Conservation (phyloP, 2,888 invertebrate genomes). For the Masnerella sp. region DNA sequence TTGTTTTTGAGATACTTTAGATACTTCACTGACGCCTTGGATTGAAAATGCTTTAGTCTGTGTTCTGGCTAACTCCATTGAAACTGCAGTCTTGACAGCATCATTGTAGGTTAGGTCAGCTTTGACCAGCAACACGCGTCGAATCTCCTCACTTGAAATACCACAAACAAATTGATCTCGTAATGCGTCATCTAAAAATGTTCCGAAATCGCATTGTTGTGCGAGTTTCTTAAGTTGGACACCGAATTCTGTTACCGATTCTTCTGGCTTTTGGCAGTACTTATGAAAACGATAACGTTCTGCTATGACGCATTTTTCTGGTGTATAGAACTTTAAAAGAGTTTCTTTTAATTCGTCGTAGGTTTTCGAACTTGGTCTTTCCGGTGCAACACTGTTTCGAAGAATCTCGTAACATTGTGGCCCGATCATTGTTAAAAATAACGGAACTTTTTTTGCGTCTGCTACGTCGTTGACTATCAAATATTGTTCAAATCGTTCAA, state of each 20-base stretch:
- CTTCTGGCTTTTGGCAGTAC: constrained; percentile 49
- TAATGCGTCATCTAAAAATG: constrained; percentile 62
- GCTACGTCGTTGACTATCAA: constrained; percentile 59
- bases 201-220: constrained; percentile 62
- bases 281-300: constrained; percentile 56
- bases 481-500: constrained; percentile 63
- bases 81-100: constrained; percentile 40
- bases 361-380: not conserved
- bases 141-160: constrained; percentile 51
- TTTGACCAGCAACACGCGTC: constrained; percentile 60
- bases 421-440: constrained; percentile 63
- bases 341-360: constrained; percentile 30
- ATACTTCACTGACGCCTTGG: no score
- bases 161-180: constrained; percentile 63
- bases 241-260: constrained; percentile 46
- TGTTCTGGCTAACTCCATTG: constrained; percentile 7
- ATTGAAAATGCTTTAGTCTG: constrained; percentile 14
- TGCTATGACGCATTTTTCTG: constrained; percentile 61
- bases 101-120: constrained; percentile 46
- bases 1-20: no score
- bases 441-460: constrained; percentile 54
- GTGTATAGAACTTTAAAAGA: constrained; percentile 54
- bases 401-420: constrained; percentile 53
- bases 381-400: not conserved
- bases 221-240: constrained; percentile 62